A percentile compares a stretch with the other conserved stretches of the same genome.
These are phyloP conservation scores for Psix sp. DNA, from an alignment of 1,140 invertebrate species.

Conservation along the genomic window DNA sequence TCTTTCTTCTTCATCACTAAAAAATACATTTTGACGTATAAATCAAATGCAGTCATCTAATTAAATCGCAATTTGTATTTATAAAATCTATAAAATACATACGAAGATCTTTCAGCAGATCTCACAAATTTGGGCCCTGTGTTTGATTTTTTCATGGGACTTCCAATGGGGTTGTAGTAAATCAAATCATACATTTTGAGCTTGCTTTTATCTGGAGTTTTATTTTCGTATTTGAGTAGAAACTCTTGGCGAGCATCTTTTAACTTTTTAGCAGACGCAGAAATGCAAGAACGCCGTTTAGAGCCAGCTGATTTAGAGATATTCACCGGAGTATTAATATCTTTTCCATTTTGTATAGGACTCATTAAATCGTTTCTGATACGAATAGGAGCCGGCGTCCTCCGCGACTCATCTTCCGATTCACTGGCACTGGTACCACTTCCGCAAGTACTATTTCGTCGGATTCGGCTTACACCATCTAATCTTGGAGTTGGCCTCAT, in stretches of 20 bases:
- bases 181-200: constrained; percentile 94
- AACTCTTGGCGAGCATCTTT: constrained; percentile 79
- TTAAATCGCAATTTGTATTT: not conserved
- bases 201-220: constrained; percentile 80
- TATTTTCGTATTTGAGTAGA: constrained; percentile 78
- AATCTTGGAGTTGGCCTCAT: constrained; percentile 71
- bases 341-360: constrained; percentile 67
- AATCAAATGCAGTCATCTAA: not conserved
- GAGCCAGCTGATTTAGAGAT: constrained; percentile 58
- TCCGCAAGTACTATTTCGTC: constrained; percentile 76
- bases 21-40: not conserved
- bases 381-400: constrained; percentile 50
- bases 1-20: constrained; percentile 49
- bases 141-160: constrained; percentile 78
- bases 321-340: constrained; percentile 41
- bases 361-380: constrained; percentile 74
- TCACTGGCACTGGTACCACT: constrained; percentile 74
- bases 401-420: constrained; percentile 74
- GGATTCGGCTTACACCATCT: constrained; percentile 68
- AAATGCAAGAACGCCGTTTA: constrained; percentile 68
- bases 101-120: constrained; percentile 68
- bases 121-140: constrained; percentile 36
- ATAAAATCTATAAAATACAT: constrained; percentile 58
- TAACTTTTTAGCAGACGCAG: constrained; percentile 77
- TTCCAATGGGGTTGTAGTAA: constrained; percentile 89